Conservation (phyloP, 2,113 vertebrate species). For the Chiloscyllium plagiosum region DNA sequence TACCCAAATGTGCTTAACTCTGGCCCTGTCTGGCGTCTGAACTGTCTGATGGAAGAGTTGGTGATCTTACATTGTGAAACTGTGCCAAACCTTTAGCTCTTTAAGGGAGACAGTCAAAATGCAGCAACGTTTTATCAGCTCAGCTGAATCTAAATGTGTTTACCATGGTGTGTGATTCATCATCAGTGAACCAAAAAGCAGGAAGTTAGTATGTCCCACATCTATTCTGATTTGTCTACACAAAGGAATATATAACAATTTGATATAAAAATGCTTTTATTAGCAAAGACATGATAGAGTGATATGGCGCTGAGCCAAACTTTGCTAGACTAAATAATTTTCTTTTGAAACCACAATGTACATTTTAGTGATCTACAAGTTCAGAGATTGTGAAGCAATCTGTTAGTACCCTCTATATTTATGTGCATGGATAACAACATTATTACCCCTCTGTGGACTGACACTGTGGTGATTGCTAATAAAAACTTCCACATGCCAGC, state of each 20-base stretch:
- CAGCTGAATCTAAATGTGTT: background rate
- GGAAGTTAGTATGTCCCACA: slow-evolving; percentile 12
- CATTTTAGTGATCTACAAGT: slow-evolving; percentile 9
- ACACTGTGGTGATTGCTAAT: background rate
- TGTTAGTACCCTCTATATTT: background rate
- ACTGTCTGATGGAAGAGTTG: background rate
- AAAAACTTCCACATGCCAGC: background rate
- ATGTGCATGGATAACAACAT: background rate
- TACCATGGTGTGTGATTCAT: background rate
- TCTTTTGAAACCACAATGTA: slow-evolving; percentile 17
- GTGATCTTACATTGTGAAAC: background rate
- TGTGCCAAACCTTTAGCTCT: background rate
- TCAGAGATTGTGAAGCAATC: slow-evolving; percentile 22
- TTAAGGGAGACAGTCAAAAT: background rate
- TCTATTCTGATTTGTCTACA: slow-evolving; percentile 20
- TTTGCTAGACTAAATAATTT: slow-evolving; percentile 29
- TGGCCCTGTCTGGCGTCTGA: background rate
- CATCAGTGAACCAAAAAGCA: background rate
- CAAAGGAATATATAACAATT: slow-evolving; percentile 8
- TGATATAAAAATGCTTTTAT: slow-evolving; percentile 10
- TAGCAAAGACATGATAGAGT: slow-evolving; percentile 8
- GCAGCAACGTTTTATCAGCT: background rate
- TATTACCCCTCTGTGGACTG: background rate
- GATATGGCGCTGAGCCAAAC: background rate
- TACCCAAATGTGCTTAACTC: background rate